A percentile compares a stretch with the other conserved stretches of the same genome.
Evolutionary conservation across 2,797 vertebrate genomes (phyloP).

Genomic region (Anabas testudineus): DNA sequence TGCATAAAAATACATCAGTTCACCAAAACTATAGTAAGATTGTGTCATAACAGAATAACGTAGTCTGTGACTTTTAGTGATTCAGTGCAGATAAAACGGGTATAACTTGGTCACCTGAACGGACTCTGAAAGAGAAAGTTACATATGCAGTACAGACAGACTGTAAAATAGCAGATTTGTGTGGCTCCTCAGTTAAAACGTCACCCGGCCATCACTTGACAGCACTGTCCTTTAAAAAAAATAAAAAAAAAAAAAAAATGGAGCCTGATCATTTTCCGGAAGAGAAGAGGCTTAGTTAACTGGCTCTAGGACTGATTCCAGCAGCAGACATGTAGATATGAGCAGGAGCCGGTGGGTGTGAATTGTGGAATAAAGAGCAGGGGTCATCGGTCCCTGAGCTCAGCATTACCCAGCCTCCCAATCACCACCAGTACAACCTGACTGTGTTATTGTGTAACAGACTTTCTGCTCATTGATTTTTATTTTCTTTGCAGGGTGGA

Average conservation of each 20-base stretch:
- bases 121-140: no score
- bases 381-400: slow-evolving; percentile 38
- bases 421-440: background rate
- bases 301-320: slow-evolving; percentile 17
- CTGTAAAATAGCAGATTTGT: slow-evolving; percentile 42
- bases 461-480: slow-evolving; percentile 8
- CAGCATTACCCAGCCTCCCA: slow-evolving; percentile 19
- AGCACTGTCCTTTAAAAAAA: slow-evolving; percentile 65
- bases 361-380: slow-evolving; percentile 59
- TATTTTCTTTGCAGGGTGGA: slow-evolving; percentile 89
- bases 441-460: background rate
- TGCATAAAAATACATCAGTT: no score
- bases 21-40: no score
- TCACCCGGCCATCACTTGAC: slow-evolving; percentile 57
- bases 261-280: slow-evolving; percentile 63
- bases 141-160: slow-evolving; percentile 8
- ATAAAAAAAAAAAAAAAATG: no score
- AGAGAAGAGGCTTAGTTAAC: slow-evolving; percentile 56
- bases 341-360: slow-evolving; percentile 20
- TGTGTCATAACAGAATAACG: no score
- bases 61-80: no score
- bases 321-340: slow-evolving; percentile 21
- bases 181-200: slow-evolving; percentile 58
- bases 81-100: no score
- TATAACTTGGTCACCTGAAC: no score